Conservation (phyloP, 2,888 invertebrate species). For the Lasius platythorax region DNA sequence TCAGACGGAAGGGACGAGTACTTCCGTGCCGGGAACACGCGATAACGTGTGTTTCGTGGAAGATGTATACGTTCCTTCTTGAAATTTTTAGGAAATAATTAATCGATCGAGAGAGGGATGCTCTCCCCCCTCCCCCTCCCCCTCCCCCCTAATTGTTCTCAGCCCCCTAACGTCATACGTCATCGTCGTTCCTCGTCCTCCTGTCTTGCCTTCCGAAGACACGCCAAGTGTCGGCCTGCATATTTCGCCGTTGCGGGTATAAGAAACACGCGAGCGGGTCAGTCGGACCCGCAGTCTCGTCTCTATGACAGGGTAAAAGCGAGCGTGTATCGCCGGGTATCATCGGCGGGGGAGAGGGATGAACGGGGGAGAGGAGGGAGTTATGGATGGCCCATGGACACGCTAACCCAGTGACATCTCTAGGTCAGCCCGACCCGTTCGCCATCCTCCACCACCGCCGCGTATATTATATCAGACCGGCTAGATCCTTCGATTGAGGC, state of each 20-base stretch:
- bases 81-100: constrained; percentile 21
- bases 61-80: not conserved
- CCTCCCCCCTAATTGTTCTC: not conserved
- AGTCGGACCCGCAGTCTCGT: constrained; percentile 39
- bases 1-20: not conserved
- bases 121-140: not conserved
- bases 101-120: not conserved
- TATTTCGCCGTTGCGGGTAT: constrained; percentile 16
- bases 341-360: constrained; percentile 67
- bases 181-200: not conserved
- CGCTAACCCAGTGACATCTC: constrained; percentile 85
- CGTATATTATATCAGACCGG: constrained; percentile 18
- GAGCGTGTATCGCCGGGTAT: constrained; percentile 78
- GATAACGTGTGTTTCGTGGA: not conserved
- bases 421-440: constrained; percentile 79
- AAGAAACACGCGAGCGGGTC: constrained; percentile 28
- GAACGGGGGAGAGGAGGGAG: constrained; percentile 58
- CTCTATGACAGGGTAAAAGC: constrained; percentile 66
- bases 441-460: constrained; percentile 2
- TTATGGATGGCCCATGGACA: constrained; percentile 84
- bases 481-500: not conserved
- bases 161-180: not conserved
- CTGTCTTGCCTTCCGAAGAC: not conserved
- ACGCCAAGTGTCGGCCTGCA: not conserved
- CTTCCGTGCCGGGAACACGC: too few species aligned